phyloP scores from a whole-genome alignment of 2,888 invertebrate species.

The Kryphioiulus occultus region DNA sequence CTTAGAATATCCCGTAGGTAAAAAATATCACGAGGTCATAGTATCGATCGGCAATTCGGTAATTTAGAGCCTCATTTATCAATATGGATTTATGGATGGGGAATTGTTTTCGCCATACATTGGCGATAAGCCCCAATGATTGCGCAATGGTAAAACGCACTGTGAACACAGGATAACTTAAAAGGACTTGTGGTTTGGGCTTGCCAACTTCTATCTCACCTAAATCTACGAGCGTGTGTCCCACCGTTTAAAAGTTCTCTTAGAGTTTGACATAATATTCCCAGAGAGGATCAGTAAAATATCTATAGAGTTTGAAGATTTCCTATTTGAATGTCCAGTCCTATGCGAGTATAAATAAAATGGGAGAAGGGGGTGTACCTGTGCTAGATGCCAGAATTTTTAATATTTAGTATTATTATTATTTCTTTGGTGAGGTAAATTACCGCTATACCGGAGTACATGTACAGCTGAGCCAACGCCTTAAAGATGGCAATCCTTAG shows the following conservation, averaged over 20 bases:
- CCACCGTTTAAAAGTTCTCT: not conserved
- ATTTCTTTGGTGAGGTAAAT: too few relatives aligned
- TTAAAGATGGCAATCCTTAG: too few relatives aligned
- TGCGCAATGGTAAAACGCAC: not conserved
- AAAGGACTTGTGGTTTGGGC: not conserved
- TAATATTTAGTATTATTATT: too few relatives aligned
- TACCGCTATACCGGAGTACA: too few relatives aligned
- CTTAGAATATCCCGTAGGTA: not conserved
- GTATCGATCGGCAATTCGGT: not conserved
- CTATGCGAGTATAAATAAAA: too few relatives aligned
- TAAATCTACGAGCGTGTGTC: not conserved
- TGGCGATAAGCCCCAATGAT: slow-evolving; percentile 4
- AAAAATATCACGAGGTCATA: not conserved
- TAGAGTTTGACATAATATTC: not conserved
- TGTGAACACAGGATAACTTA: not conserved
- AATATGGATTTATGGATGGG: slow-evolving; percentile 15
- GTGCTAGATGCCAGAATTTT: too few relatives aligned
- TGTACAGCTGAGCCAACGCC: too few relatives aligned
- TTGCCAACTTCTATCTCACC: not conserved
- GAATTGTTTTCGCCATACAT: slow-evolving; percentile 18
- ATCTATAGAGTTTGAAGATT: not conserved
- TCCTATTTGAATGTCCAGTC: too few relatives aligned
- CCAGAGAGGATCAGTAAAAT: not conserved
- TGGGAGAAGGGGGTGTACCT: too few relatives aligned
- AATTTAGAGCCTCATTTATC: slow-evolving; percentile 26